Evolutionary conservation across 2,888 invertebrate genomes (phyloP).

Genomic region (Heliconius hortense): DNA sequence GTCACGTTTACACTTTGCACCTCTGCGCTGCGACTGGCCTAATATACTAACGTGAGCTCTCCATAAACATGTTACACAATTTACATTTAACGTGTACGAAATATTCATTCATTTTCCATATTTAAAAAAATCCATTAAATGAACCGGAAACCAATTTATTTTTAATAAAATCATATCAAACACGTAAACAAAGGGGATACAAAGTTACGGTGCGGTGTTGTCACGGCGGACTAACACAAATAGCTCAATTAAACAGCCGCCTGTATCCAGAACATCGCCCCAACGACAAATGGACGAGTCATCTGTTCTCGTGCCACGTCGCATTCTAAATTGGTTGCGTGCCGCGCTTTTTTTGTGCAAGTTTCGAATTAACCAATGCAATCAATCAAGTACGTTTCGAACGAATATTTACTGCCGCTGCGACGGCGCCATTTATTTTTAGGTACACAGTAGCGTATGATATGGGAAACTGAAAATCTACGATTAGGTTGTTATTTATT

Average conservation of each 20-base stretch:
- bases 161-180: slow-evolving; percentile 26
- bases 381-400: slow-evolving; percentile 53
- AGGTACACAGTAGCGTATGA: slow-evolving; percentile 32
- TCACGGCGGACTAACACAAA: slow-evolving; percentile 69
- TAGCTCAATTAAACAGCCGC: slow-evolving; percentile 74
- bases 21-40: too few relatives aligned
- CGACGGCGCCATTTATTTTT: slow-evolving; percentile 37
- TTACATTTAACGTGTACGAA: not conserved
- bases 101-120: not conserved
- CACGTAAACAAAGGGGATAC: slow-evolving; percentile 55
- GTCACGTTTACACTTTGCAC: too few relatives aligned
- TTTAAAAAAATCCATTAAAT: not conserved
- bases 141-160: not conserved
- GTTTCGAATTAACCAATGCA: slow-evolving; percentile 54
- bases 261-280: slow-evolving; percentile 55
- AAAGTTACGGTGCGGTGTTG: slow-evolving; percentile 61
- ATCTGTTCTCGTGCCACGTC: slow-evolving; percentile 64
- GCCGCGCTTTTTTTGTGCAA: slow-evolving; percentile 54
- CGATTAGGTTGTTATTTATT: slow-evolving; percentile 21
- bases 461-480: slow-evolving; percentile 31
- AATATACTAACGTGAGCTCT: not conserved
- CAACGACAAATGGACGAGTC: slow-evolving; percentile 59
- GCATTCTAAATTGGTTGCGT: slow-evolving; percentile 70
- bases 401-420: slow-evolving; percentile 42
- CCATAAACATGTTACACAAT: not conserved